These are phyloP conservation scores for Pomatostomus ruficeps DNA, from an alignment of 2,113 vertebrate species.

Conservation along the genomic window DNA sequence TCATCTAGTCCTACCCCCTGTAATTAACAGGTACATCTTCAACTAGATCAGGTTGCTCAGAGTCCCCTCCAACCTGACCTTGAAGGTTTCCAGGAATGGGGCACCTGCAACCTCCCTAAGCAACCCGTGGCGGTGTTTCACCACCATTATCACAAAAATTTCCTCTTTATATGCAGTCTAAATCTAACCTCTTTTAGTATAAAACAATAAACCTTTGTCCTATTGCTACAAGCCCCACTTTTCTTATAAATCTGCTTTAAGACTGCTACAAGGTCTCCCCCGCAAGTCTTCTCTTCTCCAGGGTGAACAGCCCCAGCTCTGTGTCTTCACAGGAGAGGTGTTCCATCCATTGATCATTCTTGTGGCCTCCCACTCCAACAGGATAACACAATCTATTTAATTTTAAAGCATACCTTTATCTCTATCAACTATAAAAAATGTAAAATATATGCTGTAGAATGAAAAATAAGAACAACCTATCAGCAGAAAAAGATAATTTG, in stretches of 20 bases:
- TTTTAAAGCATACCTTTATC: not conserved
- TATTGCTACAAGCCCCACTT: not conserved
- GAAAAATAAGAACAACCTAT: not conserved
- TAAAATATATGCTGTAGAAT: not conserved
- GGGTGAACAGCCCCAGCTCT: not conserved
- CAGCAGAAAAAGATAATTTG: not conserved
- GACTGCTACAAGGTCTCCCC: not conserved
- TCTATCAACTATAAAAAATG: not conserved
- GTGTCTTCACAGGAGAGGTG: not conserved
- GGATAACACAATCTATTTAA: not conserved
- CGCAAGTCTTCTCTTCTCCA: not conserved
- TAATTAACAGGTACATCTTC: not conserved
- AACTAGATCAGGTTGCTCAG: not conserved
- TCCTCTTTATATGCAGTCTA: not conserved
- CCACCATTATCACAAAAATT: not conserved
- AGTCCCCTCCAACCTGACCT: not conserved
- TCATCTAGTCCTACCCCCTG: not conserved
- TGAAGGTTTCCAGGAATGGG: not conserved
- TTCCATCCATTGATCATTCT: not conserved
- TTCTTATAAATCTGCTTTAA: not conserved
- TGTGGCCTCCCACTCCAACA: not conserved
- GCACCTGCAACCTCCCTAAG: not conserved
- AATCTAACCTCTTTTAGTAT: not conserved
- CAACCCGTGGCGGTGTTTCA: not conserved
- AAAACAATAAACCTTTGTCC: not conserved